phyloP scores from a whole-genome alignment of 2,888 invertebrate species.

The Acheta domesticus region DNA sequence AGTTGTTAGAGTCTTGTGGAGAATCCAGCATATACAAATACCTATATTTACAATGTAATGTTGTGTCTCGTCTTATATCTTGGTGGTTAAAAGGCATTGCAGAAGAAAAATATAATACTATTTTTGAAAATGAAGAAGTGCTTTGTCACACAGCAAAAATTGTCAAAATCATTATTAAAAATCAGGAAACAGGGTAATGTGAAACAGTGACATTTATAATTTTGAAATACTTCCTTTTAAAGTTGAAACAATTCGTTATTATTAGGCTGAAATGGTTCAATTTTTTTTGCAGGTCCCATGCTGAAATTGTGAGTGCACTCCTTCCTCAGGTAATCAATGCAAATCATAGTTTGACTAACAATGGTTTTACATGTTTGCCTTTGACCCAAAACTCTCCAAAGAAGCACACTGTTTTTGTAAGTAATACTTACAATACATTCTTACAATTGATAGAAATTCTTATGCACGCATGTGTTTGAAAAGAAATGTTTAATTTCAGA shows the following conservation, averaged over 20 bases:
- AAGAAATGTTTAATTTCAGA: constrained; percentile 35
- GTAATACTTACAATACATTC: constrained; percentile 19
- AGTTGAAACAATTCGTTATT: neutral
- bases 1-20: constrained; percentile 21
- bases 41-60: constrained; percentile 25
- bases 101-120: neutral
- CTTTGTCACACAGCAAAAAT: constrained; percentile 22
- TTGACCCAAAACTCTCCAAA: constrained; percentile 25
- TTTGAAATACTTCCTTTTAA: neutral
- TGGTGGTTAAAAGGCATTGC: constrained; percentile 32
- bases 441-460: no score
- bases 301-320: constrained; percentile 25
- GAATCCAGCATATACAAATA: constrained; percentile 20
- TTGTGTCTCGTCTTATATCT: constrained; percentile 24
- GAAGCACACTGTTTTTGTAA: constrained; percentile 31
- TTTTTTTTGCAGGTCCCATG: constrained; percentile 32
- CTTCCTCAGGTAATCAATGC: constrained; percentile 29
- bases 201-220: neutral
- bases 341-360: neutral
- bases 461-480: no score
- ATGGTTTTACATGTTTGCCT: neutral
- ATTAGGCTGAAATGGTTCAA: neutral
- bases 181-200: neutral
- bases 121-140: constrained; percentile 24
- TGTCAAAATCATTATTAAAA: constrained; percentile 23